phyloP scores from a whole-genome alignment of 2,113 vertebrate species.

The Cebidichthys violaceus region DNA sequence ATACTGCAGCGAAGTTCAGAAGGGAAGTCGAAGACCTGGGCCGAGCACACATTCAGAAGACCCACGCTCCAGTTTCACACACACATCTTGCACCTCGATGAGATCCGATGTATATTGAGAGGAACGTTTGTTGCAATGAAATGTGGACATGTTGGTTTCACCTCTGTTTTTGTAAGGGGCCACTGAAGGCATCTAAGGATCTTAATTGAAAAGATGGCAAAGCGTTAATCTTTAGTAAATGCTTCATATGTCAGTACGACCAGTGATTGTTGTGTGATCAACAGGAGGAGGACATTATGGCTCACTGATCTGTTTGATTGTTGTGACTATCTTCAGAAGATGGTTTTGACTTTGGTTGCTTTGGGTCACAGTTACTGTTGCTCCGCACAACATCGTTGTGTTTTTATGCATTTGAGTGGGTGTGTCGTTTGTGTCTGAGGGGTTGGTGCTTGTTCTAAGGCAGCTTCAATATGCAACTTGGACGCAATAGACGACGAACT shows the following conservation, averaged over 20 bases:
- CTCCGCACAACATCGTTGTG: conserved; percentile 4
- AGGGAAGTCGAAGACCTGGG: conserved; percentile 41
- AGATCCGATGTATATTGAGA: conserved; percentile 25
- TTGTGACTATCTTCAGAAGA: not conserved
- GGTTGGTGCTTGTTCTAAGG: not conserved
- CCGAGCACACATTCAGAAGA: conserved; percentile 15
- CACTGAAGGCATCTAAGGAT: not conserved
- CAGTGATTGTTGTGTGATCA: conserved; percentile 10
- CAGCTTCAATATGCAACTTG: not conserved
- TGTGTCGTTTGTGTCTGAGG: not conserved
- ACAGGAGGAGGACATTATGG: not conserved
- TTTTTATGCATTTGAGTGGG: not conserved
- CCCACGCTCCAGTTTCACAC: not conserved
- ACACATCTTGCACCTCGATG: conserved; percentile 51
- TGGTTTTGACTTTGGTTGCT: conserved; percentile 25
- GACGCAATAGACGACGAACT: not conserved
- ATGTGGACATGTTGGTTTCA: conserved; percentile 27
- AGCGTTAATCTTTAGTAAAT: not conserved
- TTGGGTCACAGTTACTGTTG: conserved; percentile 13
- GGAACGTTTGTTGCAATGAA: conserved; percentile 36
- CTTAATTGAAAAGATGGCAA: not conserved
- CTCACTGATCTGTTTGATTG: conserved; percentile 1
- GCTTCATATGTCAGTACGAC: not conserved
- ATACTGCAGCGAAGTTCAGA: conserved; percentile 31
- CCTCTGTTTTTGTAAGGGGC: conserved; percentile 3